A percentile compares a stretch with the other conserved stretches of the same genome.
These are phyloP conservation scores for Karalla daura DNA, from an alignment of 2,797 vertebrate species.

Conservation along the genomic window DNA sequence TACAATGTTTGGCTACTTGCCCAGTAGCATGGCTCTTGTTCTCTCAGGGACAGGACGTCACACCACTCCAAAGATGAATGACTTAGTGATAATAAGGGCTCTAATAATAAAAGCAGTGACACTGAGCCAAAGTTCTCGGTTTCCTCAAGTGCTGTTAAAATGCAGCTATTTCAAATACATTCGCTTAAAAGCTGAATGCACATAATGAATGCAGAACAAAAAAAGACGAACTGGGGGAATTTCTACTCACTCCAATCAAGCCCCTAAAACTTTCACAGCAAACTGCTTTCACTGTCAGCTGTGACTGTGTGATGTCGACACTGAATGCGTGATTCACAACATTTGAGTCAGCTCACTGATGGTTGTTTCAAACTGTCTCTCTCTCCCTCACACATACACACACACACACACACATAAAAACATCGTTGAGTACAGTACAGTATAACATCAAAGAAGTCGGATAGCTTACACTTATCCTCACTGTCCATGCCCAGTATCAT, in stretches of 20 bases:
- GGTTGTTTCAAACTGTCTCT: neutral
- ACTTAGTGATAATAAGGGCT: conserved; percentile 48
- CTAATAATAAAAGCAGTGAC: conserved; percentile 44
- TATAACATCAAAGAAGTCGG: conserved; percentile 23
- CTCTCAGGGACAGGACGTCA: conserved; percentile 59
- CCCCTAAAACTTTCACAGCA: neutral
- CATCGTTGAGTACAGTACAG: conserved; percentile 1
- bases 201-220: too few species aligned
- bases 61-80: conserved; percentile 67
- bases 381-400: too few species aligned
- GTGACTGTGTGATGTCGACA: neutral
- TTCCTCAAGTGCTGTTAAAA: conserved; percentile 1
- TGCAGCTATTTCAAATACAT: neutral
- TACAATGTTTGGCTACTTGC: conserved; percentile 85
- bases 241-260: conserved; percentile 8
- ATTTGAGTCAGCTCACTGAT: neutral
- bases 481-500: conserved; percentile 36
- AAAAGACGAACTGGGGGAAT: too few species aligned
- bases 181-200: neutral
- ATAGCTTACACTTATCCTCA: conserved; percentile 27
- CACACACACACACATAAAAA: too few species aligned
- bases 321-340: conserved; percentile 4
- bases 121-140: conserved; percentile 19
- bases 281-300: conserved; percentile 9
- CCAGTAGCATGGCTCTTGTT: conserved; percentile 78